phyloP scores from a whole-genome alignment of 35 echinoderm and acorn worm genomes.

The Patiria miniata region DNA sequence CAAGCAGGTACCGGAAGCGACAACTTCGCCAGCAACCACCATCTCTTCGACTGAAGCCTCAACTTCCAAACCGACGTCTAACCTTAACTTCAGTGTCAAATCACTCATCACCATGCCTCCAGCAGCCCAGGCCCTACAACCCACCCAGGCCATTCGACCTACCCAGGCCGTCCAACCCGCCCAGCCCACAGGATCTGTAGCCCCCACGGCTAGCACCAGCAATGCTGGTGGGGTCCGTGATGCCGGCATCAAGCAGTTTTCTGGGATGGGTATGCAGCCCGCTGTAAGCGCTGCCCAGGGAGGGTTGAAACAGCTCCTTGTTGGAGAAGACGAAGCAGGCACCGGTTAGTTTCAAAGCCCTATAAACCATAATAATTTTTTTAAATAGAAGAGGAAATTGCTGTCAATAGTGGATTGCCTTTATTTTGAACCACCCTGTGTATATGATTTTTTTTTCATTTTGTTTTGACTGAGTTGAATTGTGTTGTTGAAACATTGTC shows the following conservation, averaged over 20 bases:
- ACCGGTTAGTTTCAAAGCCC: neutral
- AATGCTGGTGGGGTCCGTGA: neutral
- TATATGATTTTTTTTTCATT: no score
- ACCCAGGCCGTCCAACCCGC: neutral
- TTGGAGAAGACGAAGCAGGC: conserved; percentile 25
- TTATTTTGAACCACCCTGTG: no score
- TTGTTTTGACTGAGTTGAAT: no score
- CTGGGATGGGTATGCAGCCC: neutral
- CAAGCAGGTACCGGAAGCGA: neutral
- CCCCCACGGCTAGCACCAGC: neutral
- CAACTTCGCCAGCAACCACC: neutral
- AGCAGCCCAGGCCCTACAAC: neutral
- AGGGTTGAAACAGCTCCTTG: conserved; percentile 5
- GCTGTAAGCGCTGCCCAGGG: neutral
- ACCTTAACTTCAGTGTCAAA: neutral
- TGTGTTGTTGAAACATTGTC: no score
- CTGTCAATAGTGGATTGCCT: no score
- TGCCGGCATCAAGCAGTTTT: neutral
- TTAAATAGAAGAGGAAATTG: no score
- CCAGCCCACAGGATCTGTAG: conserved; percentile 11
- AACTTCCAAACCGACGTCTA: neutral
- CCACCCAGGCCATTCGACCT: conserved; percentile 11
- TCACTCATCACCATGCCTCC: neutral
- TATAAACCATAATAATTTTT: no score
- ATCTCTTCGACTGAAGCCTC: neutral